A percentile compares a stretch with the other conserved stretches of the same genome.
Conservation (phyloP, 2,113 vertebrate species). For the Crotalus viridis region DNA sequence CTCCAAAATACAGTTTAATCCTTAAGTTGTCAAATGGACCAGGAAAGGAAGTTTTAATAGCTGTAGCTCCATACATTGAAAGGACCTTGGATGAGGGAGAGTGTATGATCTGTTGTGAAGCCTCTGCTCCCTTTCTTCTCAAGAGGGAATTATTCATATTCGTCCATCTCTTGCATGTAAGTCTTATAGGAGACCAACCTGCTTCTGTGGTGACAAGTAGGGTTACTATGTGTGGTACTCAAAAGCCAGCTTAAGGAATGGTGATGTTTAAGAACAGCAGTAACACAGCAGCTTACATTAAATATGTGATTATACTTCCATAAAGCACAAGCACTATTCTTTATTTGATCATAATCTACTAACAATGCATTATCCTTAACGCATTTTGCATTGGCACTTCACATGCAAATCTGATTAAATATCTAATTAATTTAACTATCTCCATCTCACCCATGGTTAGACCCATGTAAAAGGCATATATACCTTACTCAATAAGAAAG, state of each 20-base stretch:
- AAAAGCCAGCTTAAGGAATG: background rate
- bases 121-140: background rate
- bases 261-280: background rate
- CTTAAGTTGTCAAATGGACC: background rate
- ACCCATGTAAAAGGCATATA: background rate
- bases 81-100: background rate
- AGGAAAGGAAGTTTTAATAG: background rate
- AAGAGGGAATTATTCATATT: background rate
- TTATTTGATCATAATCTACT: background rate
- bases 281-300: background rate
- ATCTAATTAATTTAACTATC: background rate
- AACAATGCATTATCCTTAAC: background rate
- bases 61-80: background rate
- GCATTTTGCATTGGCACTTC: background rate
- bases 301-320: background rate
- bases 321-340: background rate
- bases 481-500: background rate
- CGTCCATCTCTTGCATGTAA: background rate
- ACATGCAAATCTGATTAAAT: background rate
- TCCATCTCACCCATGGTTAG: background rate
- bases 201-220: background rate
- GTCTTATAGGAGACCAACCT: background rate
- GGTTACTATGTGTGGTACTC: background rate
- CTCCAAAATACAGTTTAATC: background rate
- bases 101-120: background rate